Evolutionary conservation across 2,888 invertebrate genomes (phyloP), one percentile per base, ranked within the genome.

Genomic region (Choreutis nemorana): DNA sequence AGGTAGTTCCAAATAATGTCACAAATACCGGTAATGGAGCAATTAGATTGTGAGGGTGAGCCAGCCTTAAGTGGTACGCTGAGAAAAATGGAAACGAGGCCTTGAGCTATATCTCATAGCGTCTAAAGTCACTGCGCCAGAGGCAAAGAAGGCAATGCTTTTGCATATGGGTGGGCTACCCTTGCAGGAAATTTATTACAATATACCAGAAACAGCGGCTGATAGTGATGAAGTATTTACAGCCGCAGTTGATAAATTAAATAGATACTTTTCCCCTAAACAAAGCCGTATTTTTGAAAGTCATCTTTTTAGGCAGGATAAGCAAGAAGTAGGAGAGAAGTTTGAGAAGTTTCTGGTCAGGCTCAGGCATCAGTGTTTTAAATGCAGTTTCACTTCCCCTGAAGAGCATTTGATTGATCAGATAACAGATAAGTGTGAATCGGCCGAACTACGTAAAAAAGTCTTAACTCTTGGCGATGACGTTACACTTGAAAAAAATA

Each of bases 261-360:
- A 48, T 24, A 35, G 39, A 23, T 49, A 39, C 25, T 49, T 49
- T 23, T 23, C 31, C 4, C 48, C 48, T 2, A 46, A 48, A 22
- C 45, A 46, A 32, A 44, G 37, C 29, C 14, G 23, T 29, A 2
- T 45, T 31, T 33, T 23, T 16, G 53, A 57, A 39, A 28, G 51
- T 6, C 48, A 55, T 35, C 6, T 51, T 3, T 54, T 54, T 33
- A 31, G 51, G 2, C 29, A 40, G 7, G 30, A 49, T 3, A 50
- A 44, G 31, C 50, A 49, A 26, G 47, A 53, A 33, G 25, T 35
- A 24, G 42, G 35, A 1, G 55, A 56, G 22, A 45, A 44, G 18
- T 48, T 57, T 29, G 50, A 45, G 21, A 54, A 50, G 28, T 57
- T 54, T 34, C 13, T 53, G 6, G 20, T 47, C 3, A 35, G 45